Evolutionary conservation across 2,797 vertebrate species (phyloP).

Genomic region (Premnoplex brunnescens): DNA sequence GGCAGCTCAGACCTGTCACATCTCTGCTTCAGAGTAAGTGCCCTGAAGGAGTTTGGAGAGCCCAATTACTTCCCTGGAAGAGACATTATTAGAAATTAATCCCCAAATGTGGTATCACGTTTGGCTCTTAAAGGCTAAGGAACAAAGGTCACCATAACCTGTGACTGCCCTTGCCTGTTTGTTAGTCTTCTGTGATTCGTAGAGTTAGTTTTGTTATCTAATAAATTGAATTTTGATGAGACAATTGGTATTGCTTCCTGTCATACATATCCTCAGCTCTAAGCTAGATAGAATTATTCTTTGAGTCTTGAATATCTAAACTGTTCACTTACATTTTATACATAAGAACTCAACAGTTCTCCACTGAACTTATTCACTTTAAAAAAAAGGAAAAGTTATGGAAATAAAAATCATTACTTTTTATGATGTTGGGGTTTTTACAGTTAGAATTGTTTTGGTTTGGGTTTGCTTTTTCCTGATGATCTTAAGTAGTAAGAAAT

Average conservation of each 20-base stretch:
- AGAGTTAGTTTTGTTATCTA: neutral
- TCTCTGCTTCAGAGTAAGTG: neutral
- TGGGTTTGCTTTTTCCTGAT: neutral
- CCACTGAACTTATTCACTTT: neutral
- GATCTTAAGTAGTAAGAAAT: neutral
- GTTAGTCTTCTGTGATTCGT: neutral
- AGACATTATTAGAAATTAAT: neutral
- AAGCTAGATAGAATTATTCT: neutral
- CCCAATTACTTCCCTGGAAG: neutral
- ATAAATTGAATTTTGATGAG: neutral
- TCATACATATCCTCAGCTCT: neutral
- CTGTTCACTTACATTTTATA: neutral
- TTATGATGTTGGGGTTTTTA: neutral
- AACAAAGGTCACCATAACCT: neutral
- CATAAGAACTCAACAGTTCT: neutral
- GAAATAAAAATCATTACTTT: neutral
- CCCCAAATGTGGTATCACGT: neutral
- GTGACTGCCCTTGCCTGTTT: neutral
- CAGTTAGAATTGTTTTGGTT: neutral
- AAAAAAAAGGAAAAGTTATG: rapidly evolving
- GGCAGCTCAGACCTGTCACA: neutral
- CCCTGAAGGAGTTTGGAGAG: neutral
- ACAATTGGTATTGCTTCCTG: neutral
- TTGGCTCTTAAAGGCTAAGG: neutral
- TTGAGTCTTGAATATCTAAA: neutral